phyloP scores from a whole-genome alignment of 2,888 invertebrate species.

The Parnassius mnemosyne region DNA sequence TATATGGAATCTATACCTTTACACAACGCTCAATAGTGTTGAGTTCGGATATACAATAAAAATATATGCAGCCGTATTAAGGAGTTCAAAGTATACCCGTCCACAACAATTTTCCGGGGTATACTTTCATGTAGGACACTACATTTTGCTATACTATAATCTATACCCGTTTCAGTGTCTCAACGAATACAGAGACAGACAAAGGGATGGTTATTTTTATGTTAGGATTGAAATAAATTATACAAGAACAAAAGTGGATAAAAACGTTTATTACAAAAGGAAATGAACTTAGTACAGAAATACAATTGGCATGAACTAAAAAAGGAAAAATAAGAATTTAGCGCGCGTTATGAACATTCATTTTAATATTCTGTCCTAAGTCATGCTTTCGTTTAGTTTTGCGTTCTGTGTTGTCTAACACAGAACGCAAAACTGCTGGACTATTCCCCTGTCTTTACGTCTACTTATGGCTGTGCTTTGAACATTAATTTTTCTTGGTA shows the following conservation, averaged over 20 bases:
- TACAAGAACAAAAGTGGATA: not conserved
- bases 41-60: constrained; percentile 1
- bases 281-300: constrained; percentile 1
- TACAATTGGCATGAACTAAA: not conserved
- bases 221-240: constrained; percentile 2
- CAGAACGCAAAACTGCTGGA: too few species aligned
- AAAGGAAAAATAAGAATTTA: not conserved
- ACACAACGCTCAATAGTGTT: not conserved
- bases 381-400: not conserved
- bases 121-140: not conserved
- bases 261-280: constrained; percentile 5
- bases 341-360: constrained; percentile 1
- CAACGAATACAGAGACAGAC: not conserved
- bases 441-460: too few species aligned
- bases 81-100: not conserved
- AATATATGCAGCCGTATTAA: not conserved
- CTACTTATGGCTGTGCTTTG: too few species aligned
- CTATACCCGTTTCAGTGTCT: not conserved
- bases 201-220: not conserved
- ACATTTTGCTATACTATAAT: constrained; percentile 1
- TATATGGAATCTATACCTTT: constrained; percentile 1
- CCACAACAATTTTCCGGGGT: not conserved
- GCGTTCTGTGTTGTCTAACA: not conserved
- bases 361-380: constrained; percentile 6
- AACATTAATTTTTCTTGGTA: too few species aligned